Percentiles rank a stretch among this genome's conserved stretches.
phyloP scores from a whole-genome alignment of 2,888 invertebrate species.

The Odontocerum albicorne region DNA sequence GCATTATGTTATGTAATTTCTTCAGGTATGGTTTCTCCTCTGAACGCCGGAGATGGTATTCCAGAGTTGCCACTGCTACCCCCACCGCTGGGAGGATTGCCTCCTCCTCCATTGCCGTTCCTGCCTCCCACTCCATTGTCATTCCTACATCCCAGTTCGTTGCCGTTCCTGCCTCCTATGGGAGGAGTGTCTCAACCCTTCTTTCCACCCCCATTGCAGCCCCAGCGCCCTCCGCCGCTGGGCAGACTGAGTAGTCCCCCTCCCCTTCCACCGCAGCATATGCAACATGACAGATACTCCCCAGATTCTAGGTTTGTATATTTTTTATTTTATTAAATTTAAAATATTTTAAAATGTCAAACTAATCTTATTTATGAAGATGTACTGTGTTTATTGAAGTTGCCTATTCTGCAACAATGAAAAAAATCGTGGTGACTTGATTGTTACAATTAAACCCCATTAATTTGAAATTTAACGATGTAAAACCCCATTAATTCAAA shows the following conservation, averaged over 20 bases:
- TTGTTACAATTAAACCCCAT: too few relatives aligned
- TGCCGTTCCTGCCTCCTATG: slow-evolving; percentile 52
- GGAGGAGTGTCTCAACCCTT: slow-evolving; percentile 65
- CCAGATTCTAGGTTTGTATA: slow-evolving; percentile 31
- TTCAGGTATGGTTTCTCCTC: slow-evolving; percentile 58
- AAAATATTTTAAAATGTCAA: too few relatives aligned
- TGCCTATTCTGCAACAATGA: too few relatives aligned
- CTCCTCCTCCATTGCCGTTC: slow-evolving; percentile 58
- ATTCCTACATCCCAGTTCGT: too few relatives aligned
- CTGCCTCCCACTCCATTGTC: slow-evolving; percentile 62
- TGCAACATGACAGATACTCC: slow-evolving; percentile 29
- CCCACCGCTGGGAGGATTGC: slow-evolving; percentile 58
- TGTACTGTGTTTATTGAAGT: too few relatives aligned
- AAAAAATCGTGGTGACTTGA: too few relatives aligned
- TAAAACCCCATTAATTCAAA: too few relatives aligned
- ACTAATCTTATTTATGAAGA: too few relatives aligned
- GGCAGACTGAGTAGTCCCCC: slow-evolving; percentile 42
- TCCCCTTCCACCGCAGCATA: slow-evolving; percentile 45
- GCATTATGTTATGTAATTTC: too few relatives aligned
- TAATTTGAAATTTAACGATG: too few relatives aligned
- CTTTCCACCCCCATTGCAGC: slow-evolving; percentile 61
- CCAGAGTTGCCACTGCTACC: slow-evolving; percentile 64
- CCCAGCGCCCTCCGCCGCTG: slow-evolving; percentile 58
- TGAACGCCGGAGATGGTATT: slow-evolving; percentile 42
- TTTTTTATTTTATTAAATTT: neutral